A percentile compares a stretch with the other conserved stretches of the same genome.
Conservation (phyloP, 2,797 vertebrate species). For the Helarctos malayanus region DNA sequence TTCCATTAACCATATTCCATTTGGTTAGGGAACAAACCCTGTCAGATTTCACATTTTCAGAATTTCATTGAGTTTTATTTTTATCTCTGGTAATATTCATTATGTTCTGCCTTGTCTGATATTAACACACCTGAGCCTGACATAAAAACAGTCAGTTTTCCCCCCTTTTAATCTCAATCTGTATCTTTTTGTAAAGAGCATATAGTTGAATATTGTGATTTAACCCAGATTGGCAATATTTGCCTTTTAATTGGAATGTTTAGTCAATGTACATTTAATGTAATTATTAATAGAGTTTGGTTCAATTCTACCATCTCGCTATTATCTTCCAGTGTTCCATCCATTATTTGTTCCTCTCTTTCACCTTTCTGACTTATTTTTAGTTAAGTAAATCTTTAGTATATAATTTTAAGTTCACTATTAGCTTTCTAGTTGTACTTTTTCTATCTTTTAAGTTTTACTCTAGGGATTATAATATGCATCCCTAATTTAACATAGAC, state of each 20-base stretch:
- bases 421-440: not conserved
- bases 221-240: not conserved
- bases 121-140: not conserved
- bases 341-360: not conserved
- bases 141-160: not conserved
- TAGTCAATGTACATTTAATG: not conserved
- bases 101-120: not conserved
- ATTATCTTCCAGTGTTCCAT: not conserved
- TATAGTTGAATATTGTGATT: not conserved
- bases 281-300: not conserved
- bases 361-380: slow-evolving; percentile 4
- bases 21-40: not conserved
- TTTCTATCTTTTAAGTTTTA: not conserved
- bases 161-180: not conserved
- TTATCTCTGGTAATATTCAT: not conserved
- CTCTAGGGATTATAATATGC: not conserved
- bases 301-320: not conserved
- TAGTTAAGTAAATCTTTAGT: not conserved
- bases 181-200: not conserved
- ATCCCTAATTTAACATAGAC: not conserved
- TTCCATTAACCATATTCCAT: not conserved
- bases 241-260: not conserved
- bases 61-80: slow-evolving; percentile 24
- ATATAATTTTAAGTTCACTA: not conserved
- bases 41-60: not conserved